phyloP scores from a whole-genome alignment of 2,113 vertebrate genomes.

The Tyrannus savana region DNA sequence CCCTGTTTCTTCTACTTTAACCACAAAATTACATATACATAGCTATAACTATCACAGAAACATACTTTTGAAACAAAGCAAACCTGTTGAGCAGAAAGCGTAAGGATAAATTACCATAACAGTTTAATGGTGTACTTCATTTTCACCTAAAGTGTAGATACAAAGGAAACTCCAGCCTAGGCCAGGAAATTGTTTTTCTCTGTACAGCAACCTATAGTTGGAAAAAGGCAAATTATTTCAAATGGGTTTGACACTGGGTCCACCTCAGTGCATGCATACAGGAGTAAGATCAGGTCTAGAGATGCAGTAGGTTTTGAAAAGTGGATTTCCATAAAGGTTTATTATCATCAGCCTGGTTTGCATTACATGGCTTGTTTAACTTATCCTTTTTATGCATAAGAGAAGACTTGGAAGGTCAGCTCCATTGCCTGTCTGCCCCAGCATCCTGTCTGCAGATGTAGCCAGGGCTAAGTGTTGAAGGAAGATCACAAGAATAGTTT shows the following conservation, averaged over 20 bases:
- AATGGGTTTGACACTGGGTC: accelerated
- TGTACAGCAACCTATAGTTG: accelerated
- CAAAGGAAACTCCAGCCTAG: not conserved
- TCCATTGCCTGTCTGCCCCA: not conserved
- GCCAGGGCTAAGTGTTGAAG: not conserved
- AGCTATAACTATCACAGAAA: slow-evolving; percentile 51
- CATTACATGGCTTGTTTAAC: not conserved
- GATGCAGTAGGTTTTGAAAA: not conserved
- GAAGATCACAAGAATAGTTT: not conserved
- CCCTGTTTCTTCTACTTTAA: slow-evolving; percentile 32
- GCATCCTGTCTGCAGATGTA: not conserved
- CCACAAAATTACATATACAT: slow-evolving; percentile 62
- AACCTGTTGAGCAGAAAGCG: slow-evolving; percentile 62
- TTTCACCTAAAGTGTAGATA: not conserved
- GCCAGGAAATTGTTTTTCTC: not conserved
- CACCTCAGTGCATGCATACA: accelerated
- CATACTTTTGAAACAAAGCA: slow-evolving; percentile 35
- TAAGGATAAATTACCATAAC: slow-evolving; percentile 22
- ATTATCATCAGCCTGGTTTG: not conserved
- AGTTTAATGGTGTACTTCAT: slow-evolving; percentile 17
- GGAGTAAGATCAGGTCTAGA: not conserved
- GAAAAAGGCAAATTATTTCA: not conserved
- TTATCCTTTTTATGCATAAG: not conserved
- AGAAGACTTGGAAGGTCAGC: not conserved
- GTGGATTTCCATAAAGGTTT: not conserved